Conservation (phyloP, 2,888 invertebrate genomes). For the Aelia acuminata region DNA sequence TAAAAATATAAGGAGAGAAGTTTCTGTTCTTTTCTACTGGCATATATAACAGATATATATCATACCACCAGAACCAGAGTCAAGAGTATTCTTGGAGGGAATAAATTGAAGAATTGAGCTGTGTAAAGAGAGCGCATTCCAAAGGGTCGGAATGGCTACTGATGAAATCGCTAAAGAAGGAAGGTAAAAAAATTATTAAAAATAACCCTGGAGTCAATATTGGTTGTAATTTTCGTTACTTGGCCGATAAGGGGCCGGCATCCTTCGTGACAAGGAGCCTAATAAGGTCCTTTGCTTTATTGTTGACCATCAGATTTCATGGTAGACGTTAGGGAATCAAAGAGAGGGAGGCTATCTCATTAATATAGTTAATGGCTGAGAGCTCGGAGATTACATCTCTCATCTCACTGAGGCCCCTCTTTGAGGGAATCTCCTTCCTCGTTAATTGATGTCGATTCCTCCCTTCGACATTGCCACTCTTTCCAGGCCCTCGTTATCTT, state of each 20-base stretch:
- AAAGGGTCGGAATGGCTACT: not conserved
- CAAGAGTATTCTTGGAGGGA: not conserved
- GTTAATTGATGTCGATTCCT: constrained; percentile 36
- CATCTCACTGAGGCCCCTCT: not conserved
- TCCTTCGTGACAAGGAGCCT: not conserved
- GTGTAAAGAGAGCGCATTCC: not conserved
- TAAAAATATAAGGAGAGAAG: too few species aligned
- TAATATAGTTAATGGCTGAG: constrained; percentile 27
- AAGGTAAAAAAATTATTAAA: constrained; percentile 22
- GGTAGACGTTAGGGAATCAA: not conserved
- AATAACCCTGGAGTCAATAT: not conserved
- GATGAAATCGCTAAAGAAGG: not conserved
- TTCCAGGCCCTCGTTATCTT: not conserved
- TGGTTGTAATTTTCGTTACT: constrained; percentile 13
- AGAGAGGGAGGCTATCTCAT: constrained; percentile 2
- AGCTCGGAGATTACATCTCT: constrained; percentile 6
- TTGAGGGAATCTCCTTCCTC: not conserved
- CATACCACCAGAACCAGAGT: too few species aligned
- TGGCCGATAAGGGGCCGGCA: not conserved
- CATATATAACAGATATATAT: too few species aligned
- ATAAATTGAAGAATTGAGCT: not conserved
- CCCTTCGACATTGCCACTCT: not conserved
- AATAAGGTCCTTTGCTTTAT: constrained; percentile 28
- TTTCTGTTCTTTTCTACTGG: too few species aligned
- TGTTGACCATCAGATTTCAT: constrained; percentile 14